phyloP scores from a whole-genome alignment of 2,888 invertebrate species.

The Drosophila incognita region DNA sequence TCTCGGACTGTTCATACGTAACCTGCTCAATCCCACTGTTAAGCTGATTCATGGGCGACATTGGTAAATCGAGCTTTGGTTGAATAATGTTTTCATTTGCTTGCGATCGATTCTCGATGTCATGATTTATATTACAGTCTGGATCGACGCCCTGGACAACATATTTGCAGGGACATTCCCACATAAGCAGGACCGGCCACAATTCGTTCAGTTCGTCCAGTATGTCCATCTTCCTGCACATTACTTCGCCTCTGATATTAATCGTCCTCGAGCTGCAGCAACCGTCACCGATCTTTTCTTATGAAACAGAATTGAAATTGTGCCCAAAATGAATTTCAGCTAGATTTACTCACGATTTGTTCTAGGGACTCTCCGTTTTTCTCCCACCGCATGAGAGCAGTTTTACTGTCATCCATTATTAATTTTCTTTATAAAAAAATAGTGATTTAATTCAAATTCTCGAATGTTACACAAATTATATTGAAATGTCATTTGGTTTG shows the following conservation, averaged over 20 bases:
- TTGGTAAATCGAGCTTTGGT: too few relatives aligned
- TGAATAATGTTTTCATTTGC: too few relatives aligned
- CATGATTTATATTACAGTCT: background rate
- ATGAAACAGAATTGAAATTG: background rate
- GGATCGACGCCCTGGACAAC: background rate
- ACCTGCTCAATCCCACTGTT: background rate
- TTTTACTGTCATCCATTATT: background rate
- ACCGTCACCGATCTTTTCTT: background rate
- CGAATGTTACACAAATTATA: background rate
- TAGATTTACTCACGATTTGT: background rate
- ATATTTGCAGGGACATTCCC: background rate
- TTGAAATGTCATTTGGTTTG: background rate
- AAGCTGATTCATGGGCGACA: background rate
- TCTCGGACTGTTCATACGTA: background rate
- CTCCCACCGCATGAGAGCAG: fast-evolving
- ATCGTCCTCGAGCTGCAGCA: background rate
- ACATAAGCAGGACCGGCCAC: background rate
- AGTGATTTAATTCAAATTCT: background rate
- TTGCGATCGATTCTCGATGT: background rate
- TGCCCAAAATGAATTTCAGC: background rate
- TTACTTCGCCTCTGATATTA: background rate
- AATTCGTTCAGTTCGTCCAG: background rate
- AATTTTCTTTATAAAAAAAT: background rate
- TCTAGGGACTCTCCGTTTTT: background rate
- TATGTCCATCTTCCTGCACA: constrained; percentile 1